Base-by-base conservation (phyloP, 2,888 invertebrate genomes). In the Perizoma affinitatum region DNA sequence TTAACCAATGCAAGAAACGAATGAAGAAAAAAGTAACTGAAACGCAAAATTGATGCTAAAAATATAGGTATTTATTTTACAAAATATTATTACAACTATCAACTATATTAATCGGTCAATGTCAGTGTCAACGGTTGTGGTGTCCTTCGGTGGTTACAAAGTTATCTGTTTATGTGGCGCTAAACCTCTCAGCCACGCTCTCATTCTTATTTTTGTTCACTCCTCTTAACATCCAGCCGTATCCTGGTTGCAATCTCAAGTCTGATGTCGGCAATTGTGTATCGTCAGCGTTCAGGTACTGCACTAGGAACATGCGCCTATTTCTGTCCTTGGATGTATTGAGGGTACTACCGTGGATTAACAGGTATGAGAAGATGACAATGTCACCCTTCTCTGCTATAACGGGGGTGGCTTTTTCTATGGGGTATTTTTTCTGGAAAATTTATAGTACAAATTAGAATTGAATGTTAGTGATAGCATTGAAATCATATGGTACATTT, bases 331-430 rank as follows among this genome's bases (percentile, higher is more conserved):
- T 22, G 0, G 93, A 93, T 5, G 77, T 71, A 75, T 94, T 94
- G 34, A 90, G 73, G 34, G 93, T 91, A 46, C 94, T 94, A 22
- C 94, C 94, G 69, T 94, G 94, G 34, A 94, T 78, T 9, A 93
- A 78, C 4, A 94, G 81, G 69, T 94, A 94, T 0, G 93, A 93
- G 75, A 94, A 94, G 34, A 94, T 82, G 1, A 94, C 83, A 9
- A 94, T 78, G 59, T 94, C 93, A 0, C 94, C 94, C 9, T 88
- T 87, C 54, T 91, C 89, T 0, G 94, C 93, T 0, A 79, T 66
- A 0, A 94, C 85, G 0, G 94, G 93, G 0, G 85, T 86, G 0
- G 93, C 94, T 10, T 85, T 84, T 38, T 90, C 87, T 5, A 94
- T 74, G 0, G 94, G 90, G 68, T 86, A 93, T 66, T 84, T 82